phyloP scores from a whole-genome alignment of 2,888 invertebrate species.

The Pteria penguin region DNA sequence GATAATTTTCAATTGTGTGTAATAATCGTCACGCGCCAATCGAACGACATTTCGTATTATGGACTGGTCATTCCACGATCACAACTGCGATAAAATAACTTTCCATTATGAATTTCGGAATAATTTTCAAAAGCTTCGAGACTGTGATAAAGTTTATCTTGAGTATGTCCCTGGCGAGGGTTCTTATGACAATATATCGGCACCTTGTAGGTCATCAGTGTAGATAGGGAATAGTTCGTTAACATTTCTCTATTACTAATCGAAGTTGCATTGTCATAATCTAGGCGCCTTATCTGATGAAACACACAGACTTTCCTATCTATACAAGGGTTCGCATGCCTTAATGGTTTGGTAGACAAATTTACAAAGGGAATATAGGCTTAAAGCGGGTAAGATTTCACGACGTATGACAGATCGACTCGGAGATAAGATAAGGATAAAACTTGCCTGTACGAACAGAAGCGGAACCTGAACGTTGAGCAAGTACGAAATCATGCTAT shows the following conservation, averaged over 20 bases:
- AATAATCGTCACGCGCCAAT: no score
- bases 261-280: not conserved
- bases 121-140: not conserved
- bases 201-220: not conserved
- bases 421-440: conserved; percentile 2
- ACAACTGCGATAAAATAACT: not conserved
- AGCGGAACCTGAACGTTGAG: no score
- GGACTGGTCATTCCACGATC: not conserved
- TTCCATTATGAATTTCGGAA: not conserved
- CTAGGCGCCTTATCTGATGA: not conserved
- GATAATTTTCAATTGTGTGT: no score
- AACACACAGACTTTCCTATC: conserved; percentile 8
- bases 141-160: not conserved
- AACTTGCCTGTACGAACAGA: not conserved
- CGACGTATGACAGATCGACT: conserved; percentile 29
- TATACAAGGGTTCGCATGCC: conserved; percentile 10
- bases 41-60: no score
- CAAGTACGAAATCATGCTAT: no score
- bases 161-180: not conserved
- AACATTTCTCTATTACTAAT: not conserved
- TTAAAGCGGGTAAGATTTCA: conserved; percentile 28
- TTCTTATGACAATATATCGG: not conserved
- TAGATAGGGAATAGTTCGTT: not conserved
- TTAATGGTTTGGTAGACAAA: conserved; percentile 32
- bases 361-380: conserved; percentile 24